A percentile compares a stretch with the other conserved stretches of the same genome.
Evolutionary conservation across 2,797 vertebrate genomes (phyloP).

Genomic region (Lagocephalus sceleratus): DNA sequence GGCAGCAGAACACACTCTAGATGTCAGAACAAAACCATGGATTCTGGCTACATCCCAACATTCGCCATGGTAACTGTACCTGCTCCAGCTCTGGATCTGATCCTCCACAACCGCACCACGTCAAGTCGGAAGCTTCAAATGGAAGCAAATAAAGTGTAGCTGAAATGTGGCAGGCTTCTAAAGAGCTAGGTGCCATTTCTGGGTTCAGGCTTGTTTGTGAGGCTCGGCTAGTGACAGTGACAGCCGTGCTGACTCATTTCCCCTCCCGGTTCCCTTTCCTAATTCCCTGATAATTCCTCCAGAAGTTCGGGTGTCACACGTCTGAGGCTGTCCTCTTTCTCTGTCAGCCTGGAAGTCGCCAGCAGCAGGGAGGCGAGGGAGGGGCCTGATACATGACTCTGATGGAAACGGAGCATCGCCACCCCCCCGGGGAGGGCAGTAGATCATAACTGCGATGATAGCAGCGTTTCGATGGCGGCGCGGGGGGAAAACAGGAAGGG

Average conservation of each 20-base stretch:
- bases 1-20: neutral
- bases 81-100: neutral
- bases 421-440: constrained; percentile 49
- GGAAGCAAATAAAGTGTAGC: constrained; percentile 35
- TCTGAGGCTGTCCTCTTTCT: constrained; percentile 44
- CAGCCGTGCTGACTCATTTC: constrained; percentile 62
- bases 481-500: constrained; percentile 52
- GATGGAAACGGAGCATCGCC: constrained; percentile 57
- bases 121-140: neutral
- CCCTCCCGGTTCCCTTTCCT: constrained; percentile 44
- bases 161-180: constrained; percentile 43
- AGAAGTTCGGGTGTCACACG: constrained; percentile 54
- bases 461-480: constrained; percentile 63
- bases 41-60: neutral
- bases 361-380: constrained; percentile 11
- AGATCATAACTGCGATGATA: constrained; percentile 75
- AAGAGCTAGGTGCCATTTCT: constrained; percentile 44
- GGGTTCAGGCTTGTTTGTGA: constrained; percentile 37
- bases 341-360: constrained; percentile 47
- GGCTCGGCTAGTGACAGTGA: constrained; percentile 49
- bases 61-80: neutral
- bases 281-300: constrained; percentile 59
- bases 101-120: constrained; percentile 2
- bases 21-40: constrained; percentile 11
- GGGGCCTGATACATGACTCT: constrained; percentile 34